Base-by-base conservation (phyloP, 2,888 invertebrate genomes). In the Esperia sulphurella region DNA sequence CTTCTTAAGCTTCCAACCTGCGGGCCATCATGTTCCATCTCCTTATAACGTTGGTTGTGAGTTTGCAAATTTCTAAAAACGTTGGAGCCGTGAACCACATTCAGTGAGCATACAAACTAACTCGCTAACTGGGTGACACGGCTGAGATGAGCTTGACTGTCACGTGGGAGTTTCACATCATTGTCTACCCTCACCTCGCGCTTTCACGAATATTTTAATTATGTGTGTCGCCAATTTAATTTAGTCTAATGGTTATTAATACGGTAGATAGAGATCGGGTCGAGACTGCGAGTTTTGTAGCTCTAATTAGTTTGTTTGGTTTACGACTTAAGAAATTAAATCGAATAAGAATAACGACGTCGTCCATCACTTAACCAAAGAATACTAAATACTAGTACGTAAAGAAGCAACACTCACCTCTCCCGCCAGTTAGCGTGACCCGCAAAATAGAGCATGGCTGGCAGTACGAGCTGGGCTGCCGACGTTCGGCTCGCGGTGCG, bases 191-290 rank as follows among this genome's bases (percentile, higher is more conserved):
- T n/a, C 35, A n/a, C n/a, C 35, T 55, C 39, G 38, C 53, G 57
- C 87, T 86, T 86, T 87, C 87, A 84, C 84, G 82, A 82, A 82
- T 82, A 75, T 76, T 75, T 83, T 83, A 83, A 83, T 79, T 79
- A 77, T 75, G 64, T 73, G 62, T 81, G 83, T 80, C 81, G 79
- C 77, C 74, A 85, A 83, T 83, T 83, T 82, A 78, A 82, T 77
- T 78, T 78, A 71, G 71, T 68, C 77, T 82, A 79, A 79, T 63
- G 52, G 52, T 76, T 79, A 75, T 75, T 76, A 75, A 76, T 77
- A 64, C 47, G 48, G 60, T n/a, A 35, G 35, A 35, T 35, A 5
- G 35, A 21, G 21, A 21, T 21, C 21, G 21, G 21, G 21, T 5
- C n/a, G 35, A 35, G 35, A 35, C n/a, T n/a, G n/a, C 21, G 21